Percentiles rank a stretch among this genome's conserved stretches.
phyloP scores from a whole-genome alignment of 2,888 invertebrate genomes.

The Lithophane semibrunnea region DNA sequence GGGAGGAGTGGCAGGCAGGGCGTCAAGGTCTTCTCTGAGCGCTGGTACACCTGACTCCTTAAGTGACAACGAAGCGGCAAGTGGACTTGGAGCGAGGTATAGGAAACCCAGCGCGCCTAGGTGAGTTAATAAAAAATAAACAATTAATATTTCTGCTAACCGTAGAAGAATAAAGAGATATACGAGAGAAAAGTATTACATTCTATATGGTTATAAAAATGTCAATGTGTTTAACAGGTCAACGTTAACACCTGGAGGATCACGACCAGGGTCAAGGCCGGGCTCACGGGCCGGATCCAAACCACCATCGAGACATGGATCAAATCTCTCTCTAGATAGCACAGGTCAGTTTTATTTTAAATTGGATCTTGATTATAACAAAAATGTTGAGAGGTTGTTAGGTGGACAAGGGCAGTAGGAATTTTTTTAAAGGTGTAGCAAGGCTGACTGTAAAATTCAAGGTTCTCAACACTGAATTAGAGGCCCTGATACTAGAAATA shows the following conservation, averaged over 20 bases:
- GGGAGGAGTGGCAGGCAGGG: conserved; percentile 89
- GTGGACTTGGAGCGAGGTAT: conserved; percentile 92
- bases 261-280: conserved; percentile 96
- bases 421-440: background rate
- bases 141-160: background rate
- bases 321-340: conserved; percentile 97
- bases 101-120: conserved; percentile 92
- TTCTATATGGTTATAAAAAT: background rate
- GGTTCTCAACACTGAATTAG: background rate
- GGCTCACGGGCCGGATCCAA: conserved; percentile 96
- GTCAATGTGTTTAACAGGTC: conserved; percentile 84
- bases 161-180: background rate
- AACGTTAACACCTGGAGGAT: conserved; percentile 94
- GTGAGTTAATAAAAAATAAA: conserved; percentile 67
- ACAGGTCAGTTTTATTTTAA: conserved; percentile 89
- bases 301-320: conserved; percentile 98
- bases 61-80: conserved; percentile 96
- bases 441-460: background rate
- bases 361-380: background rate
- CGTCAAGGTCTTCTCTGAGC: conserved; percentile 94
- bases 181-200: background rate
- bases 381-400: background rate
- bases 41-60: conserved; percentile 97
- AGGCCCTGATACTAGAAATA: background rate
- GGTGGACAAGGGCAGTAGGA: background rate